Evolutionary conservation across 2,797 vertebrate genomes (phyloP), one percentile per base, ranked within the genome.

Genomic region (Monodelphis domestica): DNA sequence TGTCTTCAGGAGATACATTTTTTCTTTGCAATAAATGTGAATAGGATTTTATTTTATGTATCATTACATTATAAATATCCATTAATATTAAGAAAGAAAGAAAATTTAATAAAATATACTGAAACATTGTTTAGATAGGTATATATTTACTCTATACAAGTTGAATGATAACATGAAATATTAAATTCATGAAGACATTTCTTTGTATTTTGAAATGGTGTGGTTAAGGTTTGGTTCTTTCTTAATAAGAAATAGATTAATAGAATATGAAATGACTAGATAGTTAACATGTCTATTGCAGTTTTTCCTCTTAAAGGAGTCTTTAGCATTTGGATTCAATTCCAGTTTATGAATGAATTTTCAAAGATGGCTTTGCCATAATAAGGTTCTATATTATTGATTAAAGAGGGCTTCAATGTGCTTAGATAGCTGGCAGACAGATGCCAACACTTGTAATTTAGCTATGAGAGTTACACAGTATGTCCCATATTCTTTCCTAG

Each of bases 171-270:
- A 21, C 87, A 52, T 1, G 90, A 4, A 21, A 29, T 91, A 10
- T 94, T 93, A 87, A 87, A 9, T 54, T 28, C 30, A 10, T 7
- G 54, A 1, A 30, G 10, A 52, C 78, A 92, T 54, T 92, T 54
- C 89, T 95, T 29, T 78, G 84, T 87, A 91, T 56, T 91, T 88
- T 29, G 30, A 90, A 56, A 94, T 59, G 91, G 29, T 14, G 91
- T 93, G 24, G 0, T 10, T 50, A 50, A 87, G n/a, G 53, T 5
- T 30, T 45, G 92, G 94, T 93, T 15, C 7, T 92, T 78, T 91
- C 53, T 57, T 14, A 78, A 54, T 52, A 26, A 89, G 30, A 29
- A 28, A 94, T 93, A 93, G 87, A 89, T 2, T 89, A 50, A 7
- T 87, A 94, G 54, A 90, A 87, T 24, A 30, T 90, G 50, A 95